Evolutionary conservation across 2,888 invertebrate genomes (phyloP).

Genomic region (Drosophila paucipuncta): DNA sequence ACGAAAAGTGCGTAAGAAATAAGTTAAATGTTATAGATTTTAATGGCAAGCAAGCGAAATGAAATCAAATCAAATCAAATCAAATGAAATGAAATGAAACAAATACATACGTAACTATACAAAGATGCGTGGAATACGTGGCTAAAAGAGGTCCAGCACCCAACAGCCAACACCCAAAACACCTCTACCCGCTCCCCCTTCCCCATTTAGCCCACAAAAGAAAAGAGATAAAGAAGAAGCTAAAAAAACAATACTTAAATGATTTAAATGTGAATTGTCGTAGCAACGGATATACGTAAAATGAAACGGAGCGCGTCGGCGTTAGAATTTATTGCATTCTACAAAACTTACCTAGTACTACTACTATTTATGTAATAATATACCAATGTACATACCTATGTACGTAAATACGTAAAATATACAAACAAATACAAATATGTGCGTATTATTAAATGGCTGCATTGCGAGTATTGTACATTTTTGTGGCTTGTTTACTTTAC

Average conservation of each 20-base stretch:
- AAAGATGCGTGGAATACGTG: slow-evolving; percentile 25
- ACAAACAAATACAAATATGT: slow-evolving; percentile 31
- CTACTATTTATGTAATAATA: slow-evolving; percentile 54
- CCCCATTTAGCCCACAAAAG: neutral
- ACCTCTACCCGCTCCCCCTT: slow-evolving; percentile 1
- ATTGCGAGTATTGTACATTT: slow-evolving; percentile 71
- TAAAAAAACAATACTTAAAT: slow-evolving; percentile 70
- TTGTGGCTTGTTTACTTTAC: slow-evolving; percentile 74
- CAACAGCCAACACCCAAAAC: neutral
- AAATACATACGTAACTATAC: slow-evolving; percentile 49
- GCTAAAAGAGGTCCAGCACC: slow-evolving; percentile 41
- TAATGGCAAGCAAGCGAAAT: slow-evolving; percentile 51
- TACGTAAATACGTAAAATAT: slow-evolving; percentile 39
- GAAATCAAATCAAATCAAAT: slow-evolving; percentile 26
- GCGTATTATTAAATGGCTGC: slow-evolving; percentile 48
- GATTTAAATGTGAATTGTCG: slow-evolving; percentile 79
- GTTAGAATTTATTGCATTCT: slow-evolving; percentile 65
- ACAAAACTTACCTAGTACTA: slow-evolving; percentile 78
- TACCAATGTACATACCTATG: slow-evolving; percentile 37
- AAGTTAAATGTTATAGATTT: slow-evolving; percentile 82
- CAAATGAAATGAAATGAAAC: slow-evolving; percentile 41
- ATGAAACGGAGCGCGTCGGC: slow-evolving; percentile 54
- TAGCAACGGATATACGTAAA: slow-evolving; percentile 83
- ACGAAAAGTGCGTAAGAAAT: slow-evolving; percentile 59
- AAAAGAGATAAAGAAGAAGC: slow-evolving; percentile 51